Base-by-base conservation (phyloP, 2,113 vertebrate species). In the Tachycineta bicolor region DNA sequence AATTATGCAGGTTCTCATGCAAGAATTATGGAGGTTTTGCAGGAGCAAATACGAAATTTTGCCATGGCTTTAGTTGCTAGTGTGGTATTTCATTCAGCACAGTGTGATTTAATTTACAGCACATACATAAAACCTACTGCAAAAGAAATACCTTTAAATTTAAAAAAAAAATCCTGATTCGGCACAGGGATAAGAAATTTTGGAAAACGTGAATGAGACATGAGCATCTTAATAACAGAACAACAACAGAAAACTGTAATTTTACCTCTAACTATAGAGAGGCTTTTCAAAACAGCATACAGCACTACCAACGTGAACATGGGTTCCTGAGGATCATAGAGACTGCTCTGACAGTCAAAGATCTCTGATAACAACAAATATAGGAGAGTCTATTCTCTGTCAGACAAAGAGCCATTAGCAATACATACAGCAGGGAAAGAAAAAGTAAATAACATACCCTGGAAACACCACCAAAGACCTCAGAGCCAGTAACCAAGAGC, bases 371-470 rank as follows among this genome's bases (percentile, higher is more conserved):
- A 67, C 33, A 80, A 68, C 31, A 65, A 75, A 89, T 39, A 53
- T 0, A 75, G 71, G 22, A 76, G 28, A 89, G 53, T 29, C 69
- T 76, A 41, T 78, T 81, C 71, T 84, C 37, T 44, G 44, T 33
- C 80, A 95, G 58, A 91, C 84, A 91, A 87, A 83, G 50, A 83
- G 50, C 37, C 75, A 62, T 80, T 53, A 89, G 59, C 37, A 90
- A 67, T 24, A 74, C 11, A 44, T 11, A 49, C 23, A 76, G 44
- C 44, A 79, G 14, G 12, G 21, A 7, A 1, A 31, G 47, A 39
- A 39, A 53, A 16, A 52, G 22, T 13, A 79, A 94, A 12, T 53
- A 76, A 25, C 50, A 47, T 44, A 53, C 18, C 23, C 81, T 2
- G 34, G n/a, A 80, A 92, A 68, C 49, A 69, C 14, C 56, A 68